Percentiles rank a stretch among this genome's conserved stretches.
Evolutionary conservation across 2,888 invertebrate genomes (phyloP).

Genomic region (Ephialtes manifestator): DNA sequence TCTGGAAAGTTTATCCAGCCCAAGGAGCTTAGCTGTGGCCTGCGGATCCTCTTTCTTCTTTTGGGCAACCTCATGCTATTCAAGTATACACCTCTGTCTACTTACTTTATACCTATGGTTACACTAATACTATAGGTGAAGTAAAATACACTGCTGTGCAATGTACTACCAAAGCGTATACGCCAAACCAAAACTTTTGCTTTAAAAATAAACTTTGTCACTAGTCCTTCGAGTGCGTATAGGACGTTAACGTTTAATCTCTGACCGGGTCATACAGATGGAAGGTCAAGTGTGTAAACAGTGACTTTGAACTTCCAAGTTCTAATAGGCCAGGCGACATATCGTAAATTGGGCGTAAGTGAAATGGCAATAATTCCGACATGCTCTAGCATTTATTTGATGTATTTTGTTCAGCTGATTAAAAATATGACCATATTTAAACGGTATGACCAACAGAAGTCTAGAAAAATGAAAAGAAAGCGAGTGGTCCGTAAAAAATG

Average conservation of each 20-base stretch:
- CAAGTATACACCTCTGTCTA: conserved; percentile 20
- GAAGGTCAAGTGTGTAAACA: conserved; percentile 14
- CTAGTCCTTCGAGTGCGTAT: conserved; percentile 68
- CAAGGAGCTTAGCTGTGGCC: conserved; percentile 76
- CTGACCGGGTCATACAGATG: conserved; percentile 4
- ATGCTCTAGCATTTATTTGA: too few species aligned
- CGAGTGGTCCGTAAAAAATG: too few species aligned
- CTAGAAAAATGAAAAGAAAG: too few species aligned
- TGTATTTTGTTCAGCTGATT: too few species aligned
- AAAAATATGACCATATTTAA: too few species aligned
- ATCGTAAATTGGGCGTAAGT: too few species aligned
- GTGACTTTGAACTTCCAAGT: not conserved
- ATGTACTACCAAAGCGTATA: conserved; percentile 16
- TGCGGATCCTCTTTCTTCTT: conserved; percentile 56
- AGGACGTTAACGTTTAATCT: conserved; percentile 62
- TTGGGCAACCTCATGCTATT: conserved; percentile 19
- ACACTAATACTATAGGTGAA: conserved; percentile 33
- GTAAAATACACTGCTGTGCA: conserved; percentile 27
- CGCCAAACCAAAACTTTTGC: conserved; percentile 69
- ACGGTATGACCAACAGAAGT: too few species aligned
- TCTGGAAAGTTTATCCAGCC: conserved; percentile 81
- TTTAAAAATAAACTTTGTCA: conserved; percentile 80
- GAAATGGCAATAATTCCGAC: too few species aligned
- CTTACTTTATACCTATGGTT: conserved; percentile 34
- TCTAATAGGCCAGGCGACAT: not conserved